phyloP scores from a whole-genome alignment of 2,888 invertebrate species.

The Bombylius major region DNA sequence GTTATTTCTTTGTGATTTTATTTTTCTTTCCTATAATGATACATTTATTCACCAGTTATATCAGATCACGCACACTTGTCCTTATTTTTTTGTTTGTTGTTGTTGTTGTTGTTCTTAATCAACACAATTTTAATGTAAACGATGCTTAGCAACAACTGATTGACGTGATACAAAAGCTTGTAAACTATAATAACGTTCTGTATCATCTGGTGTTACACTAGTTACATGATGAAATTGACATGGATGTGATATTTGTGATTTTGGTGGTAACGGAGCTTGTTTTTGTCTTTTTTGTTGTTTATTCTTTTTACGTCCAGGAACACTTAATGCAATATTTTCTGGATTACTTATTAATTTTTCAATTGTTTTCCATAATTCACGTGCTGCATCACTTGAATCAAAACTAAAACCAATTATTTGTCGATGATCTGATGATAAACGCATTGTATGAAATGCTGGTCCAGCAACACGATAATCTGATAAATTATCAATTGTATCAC shows the following conservation, averaged over 20 bases:
- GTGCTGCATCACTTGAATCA: constrained; percentile 58
- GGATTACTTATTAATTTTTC: constrained; percentile 61
- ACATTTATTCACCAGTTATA: too few relatives aligned
- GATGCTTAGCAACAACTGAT: constrained; percentile 11
- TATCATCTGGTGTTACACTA: constrained; percentile 56
- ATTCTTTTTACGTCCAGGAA: constrained; percentile 49
- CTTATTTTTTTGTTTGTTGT: too few relatives aligned
- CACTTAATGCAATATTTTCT: constrained; percentile 61
- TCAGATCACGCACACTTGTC: too few relatives aligned
- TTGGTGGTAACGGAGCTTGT: constrained; percentile 52
- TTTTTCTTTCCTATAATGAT: too few relatives aligned
- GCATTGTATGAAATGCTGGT: constrained; percentile 70
- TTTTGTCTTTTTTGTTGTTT: constrained; percentile 41
- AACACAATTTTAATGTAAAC: constrained; percentile 9
- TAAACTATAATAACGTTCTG: constrained; percentile 51
- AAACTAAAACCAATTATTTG: constrained; percentile 68
- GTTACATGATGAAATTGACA: constrained; percentile 78
- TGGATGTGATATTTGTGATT: constrained; percentile 70
- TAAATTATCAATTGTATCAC: constrained; percentile 66
- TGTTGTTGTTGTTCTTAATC: too few relatives aligned
- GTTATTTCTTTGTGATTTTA: too few relatives aligned
- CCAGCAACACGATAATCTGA: constrained; percentile 59
- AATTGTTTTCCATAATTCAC: constrained; percentile 55
- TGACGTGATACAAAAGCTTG: constrained; percentile 44
- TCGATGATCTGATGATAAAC: constrained; percentile 61